Evolutionary conservation across 2,797 vertebrate species (phyloP).

Genomic region (Platyrinchus mystaceus): DNA sequence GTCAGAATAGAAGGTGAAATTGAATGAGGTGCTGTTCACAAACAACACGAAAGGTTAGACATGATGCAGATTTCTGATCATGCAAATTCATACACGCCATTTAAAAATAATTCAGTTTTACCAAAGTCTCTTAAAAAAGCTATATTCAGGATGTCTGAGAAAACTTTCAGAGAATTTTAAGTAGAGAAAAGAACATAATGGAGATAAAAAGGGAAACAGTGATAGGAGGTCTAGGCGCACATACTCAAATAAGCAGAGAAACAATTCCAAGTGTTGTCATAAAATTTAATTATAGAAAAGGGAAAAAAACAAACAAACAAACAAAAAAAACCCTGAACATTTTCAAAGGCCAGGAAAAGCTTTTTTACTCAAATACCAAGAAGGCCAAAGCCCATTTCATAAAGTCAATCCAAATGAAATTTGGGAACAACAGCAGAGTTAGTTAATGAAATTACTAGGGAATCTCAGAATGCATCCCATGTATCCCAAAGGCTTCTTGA

Average conservation of each 20-base stretch:
- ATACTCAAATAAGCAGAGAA: neutral
- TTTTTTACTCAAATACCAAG: neutral
- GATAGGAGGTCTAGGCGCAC: neutral
- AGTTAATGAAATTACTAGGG: constrained; percentile 10
- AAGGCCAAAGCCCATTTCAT: constrained; percentile 1
- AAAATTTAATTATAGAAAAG: neutral
- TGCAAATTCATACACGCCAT: neutral
- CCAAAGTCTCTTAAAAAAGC: neutral
- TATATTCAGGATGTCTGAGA: neutral
- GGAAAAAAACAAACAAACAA: neutral
- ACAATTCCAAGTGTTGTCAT: neutral
- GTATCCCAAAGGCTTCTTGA: neutral
- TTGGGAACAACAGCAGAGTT: neutral
- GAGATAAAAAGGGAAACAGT: neutral
- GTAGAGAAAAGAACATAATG: neutral
- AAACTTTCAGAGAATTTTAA: neutral
- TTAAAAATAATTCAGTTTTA: neutral
- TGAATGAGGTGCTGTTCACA: neutral
- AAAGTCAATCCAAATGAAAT: constrained; percentile 26
- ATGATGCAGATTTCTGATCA: neutral
- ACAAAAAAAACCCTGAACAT: neutral
- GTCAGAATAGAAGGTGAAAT: neutral
- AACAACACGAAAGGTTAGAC: neutral
- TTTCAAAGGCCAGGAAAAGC: neutral
- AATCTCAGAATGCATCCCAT: neutral